Base-by-base conservation (phyloP, 35 echinoderm and acorn worm species). In the Holothuria glaberrima region DNA sequence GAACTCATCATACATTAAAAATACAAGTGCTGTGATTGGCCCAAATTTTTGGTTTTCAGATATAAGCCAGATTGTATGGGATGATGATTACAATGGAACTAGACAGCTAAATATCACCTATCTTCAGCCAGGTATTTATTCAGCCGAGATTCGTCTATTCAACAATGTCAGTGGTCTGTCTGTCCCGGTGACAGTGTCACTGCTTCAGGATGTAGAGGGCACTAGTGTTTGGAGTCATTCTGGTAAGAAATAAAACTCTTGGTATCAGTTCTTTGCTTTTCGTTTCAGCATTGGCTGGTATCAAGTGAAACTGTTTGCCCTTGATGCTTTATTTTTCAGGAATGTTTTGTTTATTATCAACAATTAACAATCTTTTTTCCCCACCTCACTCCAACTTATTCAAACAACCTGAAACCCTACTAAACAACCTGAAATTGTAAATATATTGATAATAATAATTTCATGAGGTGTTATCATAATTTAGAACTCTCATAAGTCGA, bases 101-200 rank as follows among this genome's bases (percentile, higher is more conserved):
- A 33, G 9, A 13, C 6, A 36, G 34, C 3, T 38, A 34, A n/a
- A 41, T 16, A 44, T 32, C 18, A 38, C 21, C 9, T n/a, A 21
- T 75, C 71, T 10, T 38, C 21, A 21, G 19, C 33, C 71, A 41
- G 71, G 71, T 22, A 45, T 75, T 38, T 38, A 75, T 41, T 41
- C 71, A 4, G 31, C 44, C 12, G 22, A 21, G 21, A 20, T 48
- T 5, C 36, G 44, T n/a, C 6, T 48, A n/a, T 78, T 78, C 29
- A 78, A 78, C 21, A n/a, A 78, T 19, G 33, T 78, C 41, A 78
- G 74, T 78, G 22, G 50, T 26, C n/a, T 50, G 20, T 78, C 38
- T 21, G 33, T 16, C 36, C 50, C 74, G 19, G 74, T 78, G 74
- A 48, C 44, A 24, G 41, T 78, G 38, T 16, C 25, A 4, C 18